phyloP scores from a whole-genome alignment of 1,140 invertebrate species.

The Anastatus disparis region DNA sequence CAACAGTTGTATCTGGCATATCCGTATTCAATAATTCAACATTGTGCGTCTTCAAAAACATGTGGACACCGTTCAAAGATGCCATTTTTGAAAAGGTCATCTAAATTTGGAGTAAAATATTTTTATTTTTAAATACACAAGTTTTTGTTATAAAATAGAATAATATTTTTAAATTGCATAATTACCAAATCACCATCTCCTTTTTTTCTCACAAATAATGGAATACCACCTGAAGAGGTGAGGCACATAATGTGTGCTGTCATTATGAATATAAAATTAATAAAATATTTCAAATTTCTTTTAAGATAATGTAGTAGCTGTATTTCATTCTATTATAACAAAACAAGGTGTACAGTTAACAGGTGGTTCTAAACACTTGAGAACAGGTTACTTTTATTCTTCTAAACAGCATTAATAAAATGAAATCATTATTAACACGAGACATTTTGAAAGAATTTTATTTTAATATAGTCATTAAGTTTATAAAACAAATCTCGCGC shows the following conservation, averaged over 20 bases:
- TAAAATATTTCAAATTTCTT: background rate
- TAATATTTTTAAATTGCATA: slow-evolving; percentile 34
- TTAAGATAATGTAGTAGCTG: background rate
- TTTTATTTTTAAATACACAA: slow-evolving; percentile 3
- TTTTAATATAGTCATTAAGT: too few species aligned
- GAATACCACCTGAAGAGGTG: slow-evolving; percentile 76
- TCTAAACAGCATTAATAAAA: too few species aligned
- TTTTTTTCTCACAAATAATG: slow-evolving; percentile 77
- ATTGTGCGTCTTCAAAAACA: slow-evolving; percentile 81
- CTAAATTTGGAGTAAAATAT: slow-evolving; percentile 63
- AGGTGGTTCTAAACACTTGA: background rate
- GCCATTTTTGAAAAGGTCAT: slow-evolving; percentile 82
- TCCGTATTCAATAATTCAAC: slow-evolving; percentile 74
- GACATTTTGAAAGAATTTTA: too few species aligned
- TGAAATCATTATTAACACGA: too few species aligned
- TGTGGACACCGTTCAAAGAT: slow-evolving; percentile 85
- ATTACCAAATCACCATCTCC: slow-evolving; percentile 74
- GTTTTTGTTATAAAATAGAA: slow-evolving; percentile 13
- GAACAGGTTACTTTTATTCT: slow-evolving; percentile 8
- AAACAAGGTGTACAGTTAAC: background rate
- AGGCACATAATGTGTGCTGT: slow-evolving; percentile 76
- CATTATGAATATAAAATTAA: slow-evolving; percentile 63
- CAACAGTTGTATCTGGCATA: slow-evolving; percentile 76
- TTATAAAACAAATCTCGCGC: slow-evolving; percentile 2
- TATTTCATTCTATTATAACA: background rate